Evolutionary conservation across 53 echinoderm and acorn worm genomes (phyloP).

Genomic region (Antedon mediterranea): DNA sequence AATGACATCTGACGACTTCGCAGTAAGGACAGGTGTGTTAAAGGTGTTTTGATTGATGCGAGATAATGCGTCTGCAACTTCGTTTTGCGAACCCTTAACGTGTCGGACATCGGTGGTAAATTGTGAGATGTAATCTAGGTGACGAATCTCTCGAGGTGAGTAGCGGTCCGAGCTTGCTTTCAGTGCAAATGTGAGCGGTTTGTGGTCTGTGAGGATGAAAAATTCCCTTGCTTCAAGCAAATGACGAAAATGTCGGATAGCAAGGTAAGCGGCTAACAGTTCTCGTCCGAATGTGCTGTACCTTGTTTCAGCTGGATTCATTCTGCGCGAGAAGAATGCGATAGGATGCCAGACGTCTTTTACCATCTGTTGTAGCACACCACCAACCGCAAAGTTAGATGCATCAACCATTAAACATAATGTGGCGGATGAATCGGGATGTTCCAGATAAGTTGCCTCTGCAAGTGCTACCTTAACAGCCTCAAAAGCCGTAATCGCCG

Average conservation of each 20-base stretch:
- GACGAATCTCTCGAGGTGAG: constrained; percentile 8
- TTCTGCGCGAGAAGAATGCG: too few relatives aligned
- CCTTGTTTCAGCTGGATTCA: constrained; percentile 14
- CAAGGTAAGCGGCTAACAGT: constrained; percentile 5
- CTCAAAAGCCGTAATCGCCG: not conserved
- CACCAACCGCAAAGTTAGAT: constrained; percentile 9
- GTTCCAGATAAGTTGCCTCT: constrained; percentile 8
- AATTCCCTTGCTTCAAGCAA: constrained; percentile 11
- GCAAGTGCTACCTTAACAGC: constrained; percentile 9
- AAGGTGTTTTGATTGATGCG: not conserved
- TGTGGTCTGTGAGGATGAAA: constrained; percentile 16
- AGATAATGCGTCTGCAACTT: constrained; percentile 16
- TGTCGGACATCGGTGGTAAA: constrained; percentile 2
- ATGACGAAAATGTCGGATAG: constrained; percentile 17
- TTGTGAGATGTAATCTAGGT: constrained; percentile 6
- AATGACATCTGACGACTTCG: too few relatives aligned
- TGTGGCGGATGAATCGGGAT: constrained; percentile 7
- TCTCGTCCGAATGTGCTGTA: constrained; percentile 32
- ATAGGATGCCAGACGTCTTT: constrained; percentile 10
- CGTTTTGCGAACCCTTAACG: constrained; percentile 12
- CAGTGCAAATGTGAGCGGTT: constrained; percentile 2
- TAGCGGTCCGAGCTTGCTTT: not conserved
- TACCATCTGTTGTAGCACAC: too few relatives aligned
- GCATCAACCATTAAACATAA: constrained; percentile 22
- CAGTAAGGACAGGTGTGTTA: too few relatives aligned